Evolutionary conservation across 2,113 vertebrate genomes (phyloP).

Genomic region (Polypterus bichir): DNA sequence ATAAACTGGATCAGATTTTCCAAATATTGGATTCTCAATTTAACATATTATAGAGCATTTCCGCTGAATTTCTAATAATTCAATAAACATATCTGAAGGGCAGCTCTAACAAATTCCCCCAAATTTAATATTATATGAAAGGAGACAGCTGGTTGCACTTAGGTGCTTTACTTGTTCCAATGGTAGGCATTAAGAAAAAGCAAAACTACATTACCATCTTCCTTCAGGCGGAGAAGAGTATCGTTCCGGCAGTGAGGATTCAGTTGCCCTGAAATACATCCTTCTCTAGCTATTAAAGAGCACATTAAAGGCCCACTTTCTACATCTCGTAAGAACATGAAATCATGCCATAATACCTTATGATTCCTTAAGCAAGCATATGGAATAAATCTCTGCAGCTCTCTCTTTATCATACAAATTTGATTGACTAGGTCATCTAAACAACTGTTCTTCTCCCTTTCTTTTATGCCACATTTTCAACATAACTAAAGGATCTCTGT

Average conservation of each 20-base stretch:
- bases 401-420: too few relatives aligned
- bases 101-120: neutral
- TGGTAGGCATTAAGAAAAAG: constrained; percentile 29
- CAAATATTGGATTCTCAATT: too few relatives aligned
- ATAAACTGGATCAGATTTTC: too few relatives aligned
- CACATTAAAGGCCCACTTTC: neutral
- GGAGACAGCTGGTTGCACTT: constrained; percentile 11
- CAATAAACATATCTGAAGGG: too few relatives aligned
- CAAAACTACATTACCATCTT: constrained; percentile 37
- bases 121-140: constrained; percentile 31
- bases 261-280: neutral
- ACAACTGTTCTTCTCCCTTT: too few relatives aligned
- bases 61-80: too few relatives aligned
- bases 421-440: too few relatives aligned
- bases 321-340: neutral
- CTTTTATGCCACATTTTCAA: too few relatives aligned
- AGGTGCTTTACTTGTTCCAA: constrained; percentile 8
- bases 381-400: constrained; percentile 3
- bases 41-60: too few relatives aligned
- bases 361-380: neutral
- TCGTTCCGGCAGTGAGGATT: constrained; percentile 24
- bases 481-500: too few relatives aligned
- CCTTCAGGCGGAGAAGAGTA: constrained; percentile 39
- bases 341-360: constrained; percentile 1
- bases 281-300: neutral